Evolutionary conservation across 2,797 vertebrate genomes (phyloP), one percentile per base, ranked within the genome.

Genomic region (Sebastes matsubarae): DNA sequence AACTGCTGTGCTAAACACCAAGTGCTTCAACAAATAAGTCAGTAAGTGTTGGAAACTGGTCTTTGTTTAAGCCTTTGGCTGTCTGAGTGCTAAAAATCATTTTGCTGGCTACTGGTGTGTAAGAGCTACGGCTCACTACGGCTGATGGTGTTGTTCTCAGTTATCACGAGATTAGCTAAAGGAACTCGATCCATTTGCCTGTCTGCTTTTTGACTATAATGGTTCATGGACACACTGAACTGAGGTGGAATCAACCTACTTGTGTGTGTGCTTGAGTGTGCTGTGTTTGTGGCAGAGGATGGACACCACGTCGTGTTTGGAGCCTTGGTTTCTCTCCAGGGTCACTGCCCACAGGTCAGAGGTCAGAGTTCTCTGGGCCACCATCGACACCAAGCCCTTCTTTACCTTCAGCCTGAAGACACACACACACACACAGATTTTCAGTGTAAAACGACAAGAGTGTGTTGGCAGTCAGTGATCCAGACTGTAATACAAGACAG

Each of bases 351-450:
- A 96, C 6, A 86, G 76, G 64, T 94, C 89, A 60, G 94, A 89
- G 71, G 75, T 90, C 77, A 90, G 73, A 5, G 90, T 80, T 34
- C 90, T 89, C 52, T 92, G 87, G n/a, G 88, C 90, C 74, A 92
- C 80, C 80, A 94, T 75, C 0, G 93, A 94, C 60, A 96, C 81
- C 72, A 95, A 86, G 12, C 94, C 93, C 74, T 94, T 96, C 81
- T 91, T 95, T 74, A 96, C 87, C 85, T 92, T 94, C 58, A 96
- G 50, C 81, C 95, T 96, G 75, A 66, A 27, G 8, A 70, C 32
- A 75, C n/a, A 72, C 38, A 57, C 46, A 57, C 46, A 77, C 38
- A 58, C 30, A 38, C 12, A 78, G 6, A 57, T 34, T 32, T 52
- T 34, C 6, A 10, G 0, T 52, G 5, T 57, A 27, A 61, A 59